A percentile compares a stretch with the other conserved stretches of the same genome.
phyloP scores from a whole-genome alignment of 2,888 invertebrate genomes.

The Acrobasis repandana region DNA sequence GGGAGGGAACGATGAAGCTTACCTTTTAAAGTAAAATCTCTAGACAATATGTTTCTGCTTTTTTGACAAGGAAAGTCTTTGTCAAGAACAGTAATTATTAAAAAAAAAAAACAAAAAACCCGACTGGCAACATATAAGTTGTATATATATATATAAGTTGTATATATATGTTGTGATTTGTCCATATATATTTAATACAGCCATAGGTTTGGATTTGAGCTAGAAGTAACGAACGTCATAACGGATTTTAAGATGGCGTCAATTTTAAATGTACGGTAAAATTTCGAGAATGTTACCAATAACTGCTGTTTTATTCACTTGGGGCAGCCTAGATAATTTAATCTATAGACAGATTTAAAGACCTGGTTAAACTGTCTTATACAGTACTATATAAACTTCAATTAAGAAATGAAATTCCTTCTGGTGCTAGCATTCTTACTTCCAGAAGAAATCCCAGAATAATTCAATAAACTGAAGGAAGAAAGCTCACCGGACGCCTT shows the following conservation, averaged over 20 bases:
- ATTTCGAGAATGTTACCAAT: conserved; percentile 1
- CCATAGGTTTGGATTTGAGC: neutral
- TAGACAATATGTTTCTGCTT: no score
- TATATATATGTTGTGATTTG: no score
- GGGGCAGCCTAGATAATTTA: neutral
- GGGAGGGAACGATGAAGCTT: conserved; percentile 1
- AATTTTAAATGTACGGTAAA: neutral
- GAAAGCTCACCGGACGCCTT: conserved; percentile 3
- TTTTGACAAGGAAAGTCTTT: no score
- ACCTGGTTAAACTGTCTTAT: neutral
- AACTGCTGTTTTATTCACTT: neutral
- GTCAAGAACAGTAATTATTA: no score
- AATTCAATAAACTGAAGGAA: neutral
- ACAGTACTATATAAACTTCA: neutral
- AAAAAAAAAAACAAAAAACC: no score
- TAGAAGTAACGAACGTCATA: conserved; percentile 1
- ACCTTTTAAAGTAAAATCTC: no score
- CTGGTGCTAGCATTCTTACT: neutral
- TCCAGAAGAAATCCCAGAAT: conserved; percentile 4
- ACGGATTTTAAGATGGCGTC: neutral
- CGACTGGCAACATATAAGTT: no score
- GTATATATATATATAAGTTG: no score
- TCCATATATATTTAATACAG: neutral
- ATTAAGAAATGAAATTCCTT: neutral
- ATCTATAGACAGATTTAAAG: conserved; percentile 4